Percentiles rank a stretch among this genome's conserved stretches.
Conservation (phyloP, 2,113 vertebrate genomes). For the Protomyctophum bolini region DNA sequence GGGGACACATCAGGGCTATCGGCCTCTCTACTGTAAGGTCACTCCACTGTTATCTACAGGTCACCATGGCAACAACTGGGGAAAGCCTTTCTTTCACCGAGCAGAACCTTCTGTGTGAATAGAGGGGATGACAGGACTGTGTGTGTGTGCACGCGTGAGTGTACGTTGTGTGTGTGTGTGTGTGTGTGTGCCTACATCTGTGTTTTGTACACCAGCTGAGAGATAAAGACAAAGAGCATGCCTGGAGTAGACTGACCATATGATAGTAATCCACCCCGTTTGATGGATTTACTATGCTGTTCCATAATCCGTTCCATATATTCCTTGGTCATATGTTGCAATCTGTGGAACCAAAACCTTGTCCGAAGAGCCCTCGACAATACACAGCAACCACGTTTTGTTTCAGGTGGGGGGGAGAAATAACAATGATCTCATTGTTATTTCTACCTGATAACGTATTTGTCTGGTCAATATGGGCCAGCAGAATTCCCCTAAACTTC, state of each 20-base stretch:
- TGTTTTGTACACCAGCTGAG: background rate
- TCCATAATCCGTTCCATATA: background rate
- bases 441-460: slow-evolving; percentile 17
- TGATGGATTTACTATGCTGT: background rate
- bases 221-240: background rate
- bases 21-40: slow-evolving; percentile 35
- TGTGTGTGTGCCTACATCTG: background rate
- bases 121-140: slow-evolving; percentile 33
- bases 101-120: slow-evolving; percentile 31
- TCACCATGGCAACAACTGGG: slow-evolving; percentile 52
- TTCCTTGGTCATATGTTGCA: background rate
- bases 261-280: background rate
- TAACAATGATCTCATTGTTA: background rate
- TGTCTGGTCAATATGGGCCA: slow-evolving; percentile 26
- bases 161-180: background rate
- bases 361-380: background rate
- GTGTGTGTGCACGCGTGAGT: slow-evolving; percentile 1
- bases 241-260: background rate
- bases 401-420: too few relatives aligned
- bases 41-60: slow-evolving; percentile 30
- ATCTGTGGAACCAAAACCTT: background rate
- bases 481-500: slow-evolving; percentile 35
- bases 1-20: slow-evolving; percentile 3
- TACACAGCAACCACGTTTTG: background rate
- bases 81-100: slow-evolving; percentile 40